Conservation (phyloP, 1,140 invertebrate species). For the Cydia splendana region DNA sequence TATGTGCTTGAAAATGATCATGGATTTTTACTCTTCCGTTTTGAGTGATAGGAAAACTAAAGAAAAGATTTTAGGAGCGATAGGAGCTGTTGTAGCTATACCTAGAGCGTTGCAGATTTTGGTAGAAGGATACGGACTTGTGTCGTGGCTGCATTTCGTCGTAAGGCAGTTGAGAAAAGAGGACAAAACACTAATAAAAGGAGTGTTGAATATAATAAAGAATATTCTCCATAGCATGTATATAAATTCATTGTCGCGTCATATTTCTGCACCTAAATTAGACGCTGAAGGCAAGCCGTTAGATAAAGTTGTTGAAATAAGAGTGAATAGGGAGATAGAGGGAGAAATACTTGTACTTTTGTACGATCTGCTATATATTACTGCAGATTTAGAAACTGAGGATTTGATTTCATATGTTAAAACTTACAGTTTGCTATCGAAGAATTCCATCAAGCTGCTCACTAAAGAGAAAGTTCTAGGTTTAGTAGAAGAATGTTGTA, state of each 20-base stretch:
- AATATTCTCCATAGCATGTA: constrained; percentile 59
- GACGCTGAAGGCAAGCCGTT: constrained; percentile 41
- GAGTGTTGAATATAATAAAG: constrained; percentile 49
- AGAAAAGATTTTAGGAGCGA: constrained; percentile 82
- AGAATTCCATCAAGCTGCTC: constrained; percentile 60
- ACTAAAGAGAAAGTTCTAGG: constrained; percentile 60
- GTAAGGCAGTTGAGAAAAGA: constrained; percentile 55
- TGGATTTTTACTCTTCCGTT: constrained; percentile 78
- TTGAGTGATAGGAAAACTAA: constrained; percentile 78
- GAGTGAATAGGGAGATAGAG: constrained; percentile 63
- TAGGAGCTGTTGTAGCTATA: constrained; percentile 81
- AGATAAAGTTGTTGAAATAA: constrained; percentile 49
- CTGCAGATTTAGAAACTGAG: constrained; percentile 48
- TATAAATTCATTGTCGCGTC: constrained; percentile 51
- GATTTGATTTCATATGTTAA: constrained; percentile 56
- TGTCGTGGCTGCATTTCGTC: constrained; percentile 81
- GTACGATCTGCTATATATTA: constrained; percentile 51
- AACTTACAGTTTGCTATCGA: constrained; percentile 57
- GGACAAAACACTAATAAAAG: constrained; percentile 51
- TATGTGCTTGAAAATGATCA: constrained; percentile 80
- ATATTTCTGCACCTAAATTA: constrained; percentile 42
- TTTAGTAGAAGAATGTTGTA: constrained; percentile 52
- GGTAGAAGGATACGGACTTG: constrained; percentile 81
- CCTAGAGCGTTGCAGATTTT: constrained; percentile 82
- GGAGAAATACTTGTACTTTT: constrained; percentile 58